phyloP scores from a whole-genome alignment of 2,888 invertebrate genomes.

The Zelleria hepariella region DNA sequence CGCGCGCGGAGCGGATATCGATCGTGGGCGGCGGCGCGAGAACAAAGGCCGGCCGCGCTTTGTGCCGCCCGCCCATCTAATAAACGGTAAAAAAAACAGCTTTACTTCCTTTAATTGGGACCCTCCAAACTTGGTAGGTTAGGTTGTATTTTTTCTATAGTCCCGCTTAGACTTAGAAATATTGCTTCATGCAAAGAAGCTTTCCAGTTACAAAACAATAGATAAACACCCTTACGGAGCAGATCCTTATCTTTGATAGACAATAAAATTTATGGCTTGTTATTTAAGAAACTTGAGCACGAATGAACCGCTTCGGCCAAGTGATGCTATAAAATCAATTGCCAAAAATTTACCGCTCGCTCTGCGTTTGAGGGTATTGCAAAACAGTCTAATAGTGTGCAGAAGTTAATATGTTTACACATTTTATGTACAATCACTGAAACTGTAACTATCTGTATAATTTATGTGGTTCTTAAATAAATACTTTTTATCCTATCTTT shows the following conservation, averaged over 20 bases:
- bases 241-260: neutral
- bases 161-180: neutral
- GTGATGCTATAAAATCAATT: conserved; percentile 27
- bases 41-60: conserved; percentile 33
- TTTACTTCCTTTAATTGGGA: conserved; percentile 2
- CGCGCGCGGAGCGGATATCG: conserved; percentile 30
- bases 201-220: no score
- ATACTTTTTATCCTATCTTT: no score
- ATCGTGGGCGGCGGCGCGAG: conserved; percentile 32
- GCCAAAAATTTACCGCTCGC: conserved; percentile 25
- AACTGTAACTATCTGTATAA: no score
- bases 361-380: no score
- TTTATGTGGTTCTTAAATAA: no score
- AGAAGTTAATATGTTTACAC: no score
- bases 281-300: conserved; percentile 12
- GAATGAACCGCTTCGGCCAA: conserved; percentile 20
- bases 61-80: conserved; percentile 2
- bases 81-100: conserved; percentile 5
- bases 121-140: no score
- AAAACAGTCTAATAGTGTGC: no score
- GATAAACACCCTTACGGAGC: no score
- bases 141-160: neutral
- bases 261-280: conserved; percentile 19
- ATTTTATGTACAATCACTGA: no score
- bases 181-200: neutral